phyloP scores from a whole-genome alignment of 2,113 vertebrate species.

The Ictalurus punctatus region DNA sequence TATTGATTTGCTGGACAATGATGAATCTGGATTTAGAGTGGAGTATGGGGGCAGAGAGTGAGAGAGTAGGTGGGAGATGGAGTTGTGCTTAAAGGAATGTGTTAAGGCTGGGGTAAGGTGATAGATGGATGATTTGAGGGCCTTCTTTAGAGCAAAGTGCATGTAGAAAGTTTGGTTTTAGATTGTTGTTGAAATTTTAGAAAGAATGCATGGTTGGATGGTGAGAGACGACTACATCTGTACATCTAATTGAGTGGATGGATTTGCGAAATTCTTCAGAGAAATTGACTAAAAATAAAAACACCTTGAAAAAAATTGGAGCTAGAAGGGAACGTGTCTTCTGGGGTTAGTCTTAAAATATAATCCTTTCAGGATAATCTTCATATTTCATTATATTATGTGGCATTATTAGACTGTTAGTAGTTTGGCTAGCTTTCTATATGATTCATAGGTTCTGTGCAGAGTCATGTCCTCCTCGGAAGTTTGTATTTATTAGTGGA shows the following conservation, averaged over 20 bases:
- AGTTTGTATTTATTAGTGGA: too few relatives aligned
- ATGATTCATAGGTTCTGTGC: too few relatives aligned
- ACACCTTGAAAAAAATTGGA: not conserved
- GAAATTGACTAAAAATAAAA: not conserved
- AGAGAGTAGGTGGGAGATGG: constrained; percentile 44
- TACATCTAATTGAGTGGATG: not conserved
- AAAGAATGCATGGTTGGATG: not conserved
- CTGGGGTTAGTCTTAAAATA: not conserved
- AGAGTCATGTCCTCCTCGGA: too few relatives aligned
- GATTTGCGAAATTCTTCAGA: not conserved
- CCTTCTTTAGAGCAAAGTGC: constrained; percentile 67
- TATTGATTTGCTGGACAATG: constrained; percentile 82
- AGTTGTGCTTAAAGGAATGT: constrained; percentile 56
- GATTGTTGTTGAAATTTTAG: constrained; percentile 15
- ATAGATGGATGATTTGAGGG: constrained; percentile 21
- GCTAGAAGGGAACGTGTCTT: not conserved
- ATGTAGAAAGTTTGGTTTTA: constrained; percentile 27
- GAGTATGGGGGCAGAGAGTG: constrained; percentile 54
- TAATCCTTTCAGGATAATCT: too few relatives aligned
- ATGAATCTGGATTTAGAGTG: constrained; percentile 72
- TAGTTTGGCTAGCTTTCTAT: too few relatives aligned
- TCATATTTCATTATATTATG: too few relatives aligned
- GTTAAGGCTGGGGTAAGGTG: constrained; percentile 19
- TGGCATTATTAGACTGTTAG: too few relatives aligned
- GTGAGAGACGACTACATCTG: not conserved